Percentiles rank a stretch among this genome's conserved stretches.
Evolutionary conservation across 2,888 invertebrate genomes (phyloP).

Genomic region (Acanthosepion pharaonis): DNA sequence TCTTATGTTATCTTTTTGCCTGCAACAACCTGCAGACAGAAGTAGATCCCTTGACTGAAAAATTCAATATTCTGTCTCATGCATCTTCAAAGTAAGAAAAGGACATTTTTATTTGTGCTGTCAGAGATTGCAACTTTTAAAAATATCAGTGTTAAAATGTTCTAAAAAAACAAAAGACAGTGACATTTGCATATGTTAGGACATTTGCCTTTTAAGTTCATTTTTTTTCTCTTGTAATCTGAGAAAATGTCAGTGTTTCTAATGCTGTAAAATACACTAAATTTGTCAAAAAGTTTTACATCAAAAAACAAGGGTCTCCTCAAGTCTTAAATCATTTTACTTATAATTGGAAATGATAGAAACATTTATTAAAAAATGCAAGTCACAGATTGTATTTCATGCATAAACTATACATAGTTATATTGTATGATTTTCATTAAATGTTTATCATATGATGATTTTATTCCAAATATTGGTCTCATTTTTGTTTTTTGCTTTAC

Average conservation of each 20-base stretch:
- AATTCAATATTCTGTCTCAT: conserved; percentile 9
- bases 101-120: not conserved
- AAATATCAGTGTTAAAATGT: not conserved
- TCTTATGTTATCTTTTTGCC: not conserved
- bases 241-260: not conserved
- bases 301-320: too few relatives aligned
- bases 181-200: not conserved
- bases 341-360: too few relatives aligned
- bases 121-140: not conserved
- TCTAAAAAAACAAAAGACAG: not conserved
- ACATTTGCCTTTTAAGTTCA: not conserved
- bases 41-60: not conserved
- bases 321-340: too few relatives aligned
- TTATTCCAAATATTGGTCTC: too few relatives aligned
- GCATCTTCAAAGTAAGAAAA: not conserved
- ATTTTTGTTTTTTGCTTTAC: too few relatives aligned
- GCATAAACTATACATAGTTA: too few relatives aligned
- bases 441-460: too few relatives aligned
- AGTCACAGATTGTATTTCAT: too few relatives aligned
- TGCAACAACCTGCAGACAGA: not conserved
- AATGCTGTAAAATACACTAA: not conserved
- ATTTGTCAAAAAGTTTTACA: too few relatives aligned
- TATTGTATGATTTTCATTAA: too few relatives aligned
- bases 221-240: not conserved
- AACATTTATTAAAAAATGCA: too few relatives aligned